Base-by-base conservation (phyloP, 1,140 invertebrate genomes). In the Saxidomus purpurata region DNA sequence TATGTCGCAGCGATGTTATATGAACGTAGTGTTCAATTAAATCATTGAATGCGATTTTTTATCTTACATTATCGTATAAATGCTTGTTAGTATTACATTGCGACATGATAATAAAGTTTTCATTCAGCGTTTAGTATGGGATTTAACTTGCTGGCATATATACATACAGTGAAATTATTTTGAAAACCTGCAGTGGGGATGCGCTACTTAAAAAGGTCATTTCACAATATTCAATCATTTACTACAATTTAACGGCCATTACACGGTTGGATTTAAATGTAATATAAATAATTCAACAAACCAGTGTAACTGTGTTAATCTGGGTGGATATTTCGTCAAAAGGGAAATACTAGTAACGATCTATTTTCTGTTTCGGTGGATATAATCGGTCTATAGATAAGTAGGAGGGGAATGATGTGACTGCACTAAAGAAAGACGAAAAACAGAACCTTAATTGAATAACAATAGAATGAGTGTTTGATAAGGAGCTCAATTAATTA, bases 391-490 rank as follows among this genome's bases (percentile, higher is more conserved):
- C 8, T 63, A 8, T 28, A n/a, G 59, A 28, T 25, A 63, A 63
- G 28, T 28, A 63, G 15, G 19, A 63, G 8, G 3, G 28, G 28
- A 63, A 63, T 9, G n/a, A 43, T 63, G 25, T 11, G 59, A 63
- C n/a, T 25, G 25, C 4, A 28, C 9, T 63, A 63, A 63, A 9
- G 19, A 43, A 28, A 28, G 59, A 38, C 34, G 36, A 71, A 71
- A 36, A 71, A 19, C 34, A 71, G 67, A 71, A 8, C 15, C 67
- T 2, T 40, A 22, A 17, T 38, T 38, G 34, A 36, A 71, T 71
- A 71, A 36, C 67, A 71, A 71, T 71, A 71, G n/a, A n/a, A 63
- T 63, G 22, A 63, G n/a, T 63, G 59, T 28, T n/a, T 63, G 43
- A 43, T 43, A 43, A 43, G 15, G 15, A 43, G 43, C 43, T 4